Conservation (phyloP, 1,140 invertebrate species). For the Bombus picipes region DNA sequence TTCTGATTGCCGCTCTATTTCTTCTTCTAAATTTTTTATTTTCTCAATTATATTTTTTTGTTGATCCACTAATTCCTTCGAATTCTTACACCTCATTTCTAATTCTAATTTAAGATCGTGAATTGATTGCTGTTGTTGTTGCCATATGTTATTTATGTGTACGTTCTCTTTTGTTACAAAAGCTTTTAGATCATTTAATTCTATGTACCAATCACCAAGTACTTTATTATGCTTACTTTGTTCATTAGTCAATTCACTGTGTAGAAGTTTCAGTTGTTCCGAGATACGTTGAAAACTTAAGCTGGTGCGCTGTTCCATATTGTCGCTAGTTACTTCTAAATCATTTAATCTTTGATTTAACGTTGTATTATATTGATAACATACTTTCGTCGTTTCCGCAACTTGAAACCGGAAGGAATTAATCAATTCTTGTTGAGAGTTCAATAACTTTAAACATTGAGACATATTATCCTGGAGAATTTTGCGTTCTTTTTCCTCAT, state of each 20-base stretch:
- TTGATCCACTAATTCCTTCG: conserved; percentile 71
- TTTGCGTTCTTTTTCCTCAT: conserved; percentile 66
- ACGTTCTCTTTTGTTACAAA: conserved; percentile 75
- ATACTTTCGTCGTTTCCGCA: conserved; percentile 46
- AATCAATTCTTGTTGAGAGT: conserved; percentile 53
- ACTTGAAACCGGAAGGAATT: conserved; percentile 53
- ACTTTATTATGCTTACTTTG: conserved; percentile 42
- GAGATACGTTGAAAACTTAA: conserved; percentile 60
- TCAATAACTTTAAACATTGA: conserved; percentile 30
- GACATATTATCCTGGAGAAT: conserved; percentile 54
- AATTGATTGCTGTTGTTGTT: conserved; percentile 73
- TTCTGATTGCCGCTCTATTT: conserved; percentile 46
- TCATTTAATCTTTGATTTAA: conserved; percentile 54
- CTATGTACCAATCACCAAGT: conserved; percentile 44
- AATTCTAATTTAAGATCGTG: conserved; percentile 77
- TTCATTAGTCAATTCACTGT: conserved; percentile 41
- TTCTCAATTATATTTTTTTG: conserved; percentile 58
- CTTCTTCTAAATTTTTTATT: conserved; percentile 54
- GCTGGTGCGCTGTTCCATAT: conserved; percentile 55
- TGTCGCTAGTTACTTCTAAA: conserved; percentile 55
- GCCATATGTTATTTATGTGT: conserved; percentile 73
- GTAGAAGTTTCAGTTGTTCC: conserved; percentile 58
- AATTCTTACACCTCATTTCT: conserved; percentile 71
- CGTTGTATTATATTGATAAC: not conserved
- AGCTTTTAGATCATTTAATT: conserved; percentile 84